These are phyloP conservation scores for Drosophila suboccidentalis DNA, from an alignment of 2,888 invertebrate species.

Conservation along the genomic window DNA sequence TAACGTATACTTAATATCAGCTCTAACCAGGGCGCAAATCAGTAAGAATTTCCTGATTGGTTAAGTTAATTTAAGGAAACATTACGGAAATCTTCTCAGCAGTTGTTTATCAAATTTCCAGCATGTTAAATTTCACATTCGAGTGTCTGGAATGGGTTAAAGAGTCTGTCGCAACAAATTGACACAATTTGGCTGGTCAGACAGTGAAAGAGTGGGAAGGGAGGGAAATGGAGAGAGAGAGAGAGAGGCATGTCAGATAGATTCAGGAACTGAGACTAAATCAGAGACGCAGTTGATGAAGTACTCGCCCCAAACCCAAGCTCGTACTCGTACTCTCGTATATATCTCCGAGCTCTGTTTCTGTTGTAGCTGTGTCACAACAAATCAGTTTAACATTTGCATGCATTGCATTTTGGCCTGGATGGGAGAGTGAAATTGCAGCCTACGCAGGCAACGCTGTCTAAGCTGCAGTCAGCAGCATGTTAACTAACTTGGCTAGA, in stretches of 20 bases:
- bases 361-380: slow-evolving; percentile 64
- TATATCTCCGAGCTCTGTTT: slow-evolving; percentile 29
- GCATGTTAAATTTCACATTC: background rate
- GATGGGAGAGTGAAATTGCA: slow-evolving; percentile 26
- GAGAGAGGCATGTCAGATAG: background rate
- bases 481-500: slow-evolving; percentile 64
- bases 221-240: no score
- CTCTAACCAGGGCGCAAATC: no score
- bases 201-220: no score
- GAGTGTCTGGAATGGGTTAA: slow-evolving; percentile 24
- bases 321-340: slow-evolving; percentile 29
- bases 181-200: slow-evolving; percentile 42
- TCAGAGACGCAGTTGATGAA: slow-evolving; percentile 41
- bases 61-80: background rate
- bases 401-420: slow-evolving; percentile 70
- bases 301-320: slow-evolving; percentile 25
- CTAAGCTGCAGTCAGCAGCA: slow-evolving; percentile 67
- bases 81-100: background rate
- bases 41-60: background rate
- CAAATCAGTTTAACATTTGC: slow-evolving; percentile 79
- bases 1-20: slow-evolving; percentile 5
- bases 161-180: slow-evolving; percentile 50
- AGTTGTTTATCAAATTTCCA: background rate
- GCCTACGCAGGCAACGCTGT: slow-evolving; percentile 29
- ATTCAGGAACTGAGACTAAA: slow-evolving; percentile 12